Percentiles rank a stretch among this genome's conserved stretches.
These are phyloP conservation scores for Bombus breviceps DNA, from an alignment of 1,140 invertebrate species.

Conservation along the genomic window DNA sequence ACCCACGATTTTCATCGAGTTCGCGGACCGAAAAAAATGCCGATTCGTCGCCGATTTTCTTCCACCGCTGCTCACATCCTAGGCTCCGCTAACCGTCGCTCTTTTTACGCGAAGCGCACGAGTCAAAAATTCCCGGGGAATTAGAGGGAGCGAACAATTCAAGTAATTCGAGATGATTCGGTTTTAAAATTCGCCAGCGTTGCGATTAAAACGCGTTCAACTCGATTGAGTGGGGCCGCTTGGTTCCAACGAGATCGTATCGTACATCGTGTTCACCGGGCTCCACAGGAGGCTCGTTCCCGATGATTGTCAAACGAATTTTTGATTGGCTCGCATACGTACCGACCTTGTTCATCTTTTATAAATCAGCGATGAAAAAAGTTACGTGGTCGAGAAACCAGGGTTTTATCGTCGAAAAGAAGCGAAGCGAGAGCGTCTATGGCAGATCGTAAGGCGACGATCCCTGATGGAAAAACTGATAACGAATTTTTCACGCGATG, in stretches of 20 bases:
- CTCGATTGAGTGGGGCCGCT: neutral
- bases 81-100: neutral
- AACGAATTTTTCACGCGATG: neutral
- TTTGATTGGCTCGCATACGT: neutral
- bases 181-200: neutral
- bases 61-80: neutral
- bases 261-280: neutral
- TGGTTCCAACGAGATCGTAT: neutral
- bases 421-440: neutral
- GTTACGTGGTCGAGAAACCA: neutral
- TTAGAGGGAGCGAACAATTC: neutral
- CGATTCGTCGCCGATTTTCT: constrained; percentile 2
- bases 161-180: neutral
- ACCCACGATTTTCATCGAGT: constrained; percentile 1
- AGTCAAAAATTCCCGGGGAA: neutral
- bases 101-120: too few relatives aligned
- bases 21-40: neutral
- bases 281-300: neutral
- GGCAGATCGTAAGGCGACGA: neutral
- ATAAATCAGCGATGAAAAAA: neutral
- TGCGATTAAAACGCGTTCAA: neutral
- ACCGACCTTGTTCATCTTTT: neutral
- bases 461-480: neutral
- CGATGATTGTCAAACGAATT: neutral
- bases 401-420: neutral